These are phyloP conservation scores for Acanthococcus lagerstroemiae DNA, from an alignment of 2,888 invertebrate genomes.

Conservation along the genomic window DNA sequence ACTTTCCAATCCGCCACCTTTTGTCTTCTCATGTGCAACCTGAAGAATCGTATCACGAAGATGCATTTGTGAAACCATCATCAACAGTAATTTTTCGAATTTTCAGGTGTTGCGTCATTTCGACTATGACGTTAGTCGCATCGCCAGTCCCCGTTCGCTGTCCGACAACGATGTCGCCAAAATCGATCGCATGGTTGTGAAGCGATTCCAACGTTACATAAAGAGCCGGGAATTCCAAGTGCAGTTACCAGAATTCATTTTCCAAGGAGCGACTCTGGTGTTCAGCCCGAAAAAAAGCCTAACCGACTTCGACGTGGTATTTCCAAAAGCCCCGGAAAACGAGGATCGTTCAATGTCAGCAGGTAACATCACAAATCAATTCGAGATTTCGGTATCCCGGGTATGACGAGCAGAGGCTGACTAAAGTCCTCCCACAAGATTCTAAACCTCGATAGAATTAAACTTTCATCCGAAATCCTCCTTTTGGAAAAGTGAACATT, in stretches of 20 bases:
- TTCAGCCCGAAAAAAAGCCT: slow-evolving; percentile 40
- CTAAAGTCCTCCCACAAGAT: no score
- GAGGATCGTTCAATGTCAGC: slow-evolving; percentile 35
- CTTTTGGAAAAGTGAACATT: no score
- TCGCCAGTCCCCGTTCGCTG: slow-evolving; percentile 3
- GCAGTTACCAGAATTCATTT: slow-evolving; percentile 60
- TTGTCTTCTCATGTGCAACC: background rate
- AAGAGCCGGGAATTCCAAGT: slow-evolving; percentile 64
- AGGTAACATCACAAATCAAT: no score
- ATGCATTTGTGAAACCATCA: background rate
- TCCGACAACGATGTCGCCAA: slow-evolving; percentile 11
- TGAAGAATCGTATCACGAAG: background rate
- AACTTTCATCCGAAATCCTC: no score
- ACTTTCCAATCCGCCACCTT: no score
- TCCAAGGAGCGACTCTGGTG: slow-evolving; percentile 51
- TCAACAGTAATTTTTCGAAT: background rate
- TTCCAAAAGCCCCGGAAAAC: slow-evolving; percentile 37
- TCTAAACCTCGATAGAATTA: no score
- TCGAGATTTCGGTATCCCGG: no score
- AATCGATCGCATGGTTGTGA: slow-evolving; percentile 16
- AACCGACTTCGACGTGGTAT: slow-evolving; percentile 43
- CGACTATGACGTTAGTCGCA: slow-evolving; percentile 24
- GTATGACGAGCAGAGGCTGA: no score
- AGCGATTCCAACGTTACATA: slow-evolving; percentile 44
- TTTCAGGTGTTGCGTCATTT: slow-evolving; percentile 20